Base-by-base conservation (phyloP, 2,797 vertebrate genomes). In the Ficedula albicollis region DNA sequence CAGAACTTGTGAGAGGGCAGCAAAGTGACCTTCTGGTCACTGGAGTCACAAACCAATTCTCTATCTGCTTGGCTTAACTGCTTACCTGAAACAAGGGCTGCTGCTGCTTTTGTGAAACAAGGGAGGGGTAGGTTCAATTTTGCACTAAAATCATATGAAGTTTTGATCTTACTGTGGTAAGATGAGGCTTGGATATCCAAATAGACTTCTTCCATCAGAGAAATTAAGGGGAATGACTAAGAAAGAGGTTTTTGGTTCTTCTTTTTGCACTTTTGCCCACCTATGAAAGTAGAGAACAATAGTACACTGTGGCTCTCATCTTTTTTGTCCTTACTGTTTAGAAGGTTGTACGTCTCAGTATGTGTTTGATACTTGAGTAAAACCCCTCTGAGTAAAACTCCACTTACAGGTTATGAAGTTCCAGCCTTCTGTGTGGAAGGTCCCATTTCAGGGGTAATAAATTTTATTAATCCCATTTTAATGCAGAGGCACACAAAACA, bases 401-500 rank as follows among this genome's bases (percentile, higher is more conserved):
- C 67, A 43, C 41, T 86, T 38, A 49, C 15, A 79, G 46, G 36
- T 36, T 66, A 63, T 55, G 77, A 80, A 68, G 30, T 43, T 85
- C 49, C 56, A 66, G 44, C 30, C 19, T 90, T 73, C 44, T 17
- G 13, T 32, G 27, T 30, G 81, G 84, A 89, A 93, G 70, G 84
- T 58, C 0, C 1, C 10, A 3, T 67, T 89, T 90, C 49, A 87
- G 72, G 67, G n/a, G 29, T 19, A 80, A 84, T 64, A 80, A 60
- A 84, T 92, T 84, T 95, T 76, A 87, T 84, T 54, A 41, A 52
- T 62, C 70, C 56, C 17, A 67, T 79, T 86, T 91, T 67, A 90
- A 79, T 3, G 10, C 48, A 74, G 54, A 7, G 43, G 34, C 49
- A 59, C 80, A 74, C 27, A 36, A 92, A 93, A 64, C 3, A 3